Percentiles rank a stretch among this genome's conserved stretches.
Conservation (phyloP, 1,140 invertebrate species). For the Drosophila pandora region DNA sequence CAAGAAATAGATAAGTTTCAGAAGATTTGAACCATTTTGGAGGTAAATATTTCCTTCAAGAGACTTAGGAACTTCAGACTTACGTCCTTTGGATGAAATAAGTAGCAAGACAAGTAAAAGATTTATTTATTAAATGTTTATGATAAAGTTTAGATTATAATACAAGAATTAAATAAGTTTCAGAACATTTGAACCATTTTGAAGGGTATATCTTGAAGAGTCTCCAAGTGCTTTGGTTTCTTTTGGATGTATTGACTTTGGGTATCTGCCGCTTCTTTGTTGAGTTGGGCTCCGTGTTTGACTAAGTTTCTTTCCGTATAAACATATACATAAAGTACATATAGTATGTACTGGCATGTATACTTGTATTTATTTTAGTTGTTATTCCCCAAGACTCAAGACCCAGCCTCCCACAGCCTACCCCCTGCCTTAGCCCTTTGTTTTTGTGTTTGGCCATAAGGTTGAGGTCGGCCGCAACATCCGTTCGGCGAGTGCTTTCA, state of each 20-base stretch:
- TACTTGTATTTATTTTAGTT: slow-evolving; percentile 31
- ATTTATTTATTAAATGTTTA: no score
- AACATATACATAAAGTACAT: background rate
- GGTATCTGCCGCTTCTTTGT: slow-evolving; percentile 4
- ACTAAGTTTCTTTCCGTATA: slow-evolving; percentile 2
- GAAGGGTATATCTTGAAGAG: no score
- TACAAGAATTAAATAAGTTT: no score
- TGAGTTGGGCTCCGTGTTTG: slow-evolving; percentile 9
- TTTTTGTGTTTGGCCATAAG: slow-evolving; percentile 45
- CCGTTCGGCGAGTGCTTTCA: slow-evolving; percentile 77
- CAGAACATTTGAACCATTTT: no score
- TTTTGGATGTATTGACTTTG: slow-evolving; percentile 10
- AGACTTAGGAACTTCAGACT: no score
- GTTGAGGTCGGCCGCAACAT: slow-evolving; percentile 78
- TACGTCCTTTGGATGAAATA: no score
- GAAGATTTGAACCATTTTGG: no score
- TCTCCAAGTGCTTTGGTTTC: background rate
- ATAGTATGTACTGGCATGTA: background rate
- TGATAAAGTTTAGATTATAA: no score
- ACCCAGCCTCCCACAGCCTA: slow-evolving; percentile 1
- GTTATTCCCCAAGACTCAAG: slow-evolving; percentile 17
- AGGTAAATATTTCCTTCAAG: no score
- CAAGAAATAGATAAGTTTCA: no score
- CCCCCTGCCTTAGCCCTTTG: background rate
- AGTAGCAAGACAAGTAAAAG: no score